These are phyloP conservation scores for Ischnura elegans DNA, from an alignment of 2,888 invertebrate species.

Conservation along the genomic window DNA sequence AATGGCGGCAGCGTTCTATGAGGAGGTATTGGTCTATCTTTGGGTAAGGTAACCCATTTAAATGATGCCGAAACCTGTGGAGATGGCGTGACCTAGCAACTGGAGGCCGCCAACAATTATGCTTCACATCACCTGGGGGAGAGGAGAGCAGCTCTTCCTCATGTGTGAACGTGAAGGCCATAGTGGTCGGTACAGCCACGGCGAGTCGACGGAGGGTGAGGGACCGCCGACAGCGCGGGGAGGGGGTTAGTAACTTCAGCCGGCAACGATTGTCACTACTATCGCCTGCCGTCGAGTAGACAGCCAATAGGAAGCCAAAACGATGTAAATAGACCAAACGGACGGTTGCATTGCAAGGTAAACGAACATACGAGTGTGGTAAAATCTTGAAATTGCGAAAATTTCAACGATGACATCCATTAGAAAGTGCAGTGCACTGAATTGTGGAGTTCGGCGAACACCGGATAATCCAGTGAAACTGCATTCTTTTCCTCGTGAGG, in stretches of 20 bases:
- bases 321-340: background rate
- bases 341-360: background rate
- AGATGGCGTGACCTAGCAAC: no score
- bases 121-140: no score
- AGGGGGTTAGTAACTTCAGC: background rate
- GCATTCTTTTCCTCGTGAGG: conserved; percentile 10
- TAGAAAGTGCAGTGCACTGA: background rate
- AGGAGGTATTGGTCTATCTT: no score
- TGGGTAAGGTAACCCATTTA: no score
- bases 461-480: conserved; percentile 17
- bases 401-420: background rate
- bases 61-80: no score
- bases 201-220: background rate
- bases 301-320: background rate
- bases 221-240: background rate
- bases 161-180: no score
- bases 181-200: no score
- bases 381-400: background rate
- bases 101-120: no score
- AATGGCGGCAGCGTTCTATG: no score
- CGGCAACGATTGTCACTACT: background rate
- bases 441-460: background rate
- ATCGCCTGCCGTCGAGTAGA: background rate
- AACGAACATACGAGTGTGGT: background rate
- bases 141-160: no score